Evolutionary conservation across 2,797 vertebrate species (phyloP), one percentile per base, ranked within the genome.

Genomic region (Ptychobarbus kaznakovi): DNA sequence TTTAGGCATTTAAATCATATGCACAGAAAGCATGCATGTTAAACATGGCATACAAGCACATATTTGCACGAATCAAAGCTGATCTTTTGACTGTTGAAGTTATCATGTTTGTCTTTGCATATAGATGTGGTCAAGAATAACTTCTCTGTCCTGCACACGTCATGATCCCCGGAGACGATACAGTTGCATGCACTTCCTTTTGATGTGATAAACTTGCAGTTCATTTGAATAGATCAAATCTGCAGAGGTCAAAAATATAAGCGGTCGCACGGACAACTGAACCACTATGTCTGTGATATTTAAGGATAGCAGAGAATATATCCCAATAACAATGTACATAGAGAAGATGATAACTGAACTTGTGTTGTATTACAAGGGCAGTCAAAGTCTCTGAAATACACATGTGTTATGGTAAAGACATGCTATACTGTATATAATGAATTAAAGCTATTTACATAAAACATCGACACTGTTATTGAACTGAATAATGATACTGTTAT

Each of bases 141-240:
- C 32, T 35, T 11, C 42, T 65, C 56, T 75, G 28, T 82, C 69
- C 56, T 46, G 70, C 20, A 25, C 81, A 16, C 81, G 28, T 75
- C 70, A 83, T 1, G 28, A 13, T 35, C 56, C 58, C 56, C 44
- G 70, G 58, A 83, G 81, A 83, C 42, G 56, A 83, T 75, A 83
- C 81, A 83, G 81, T 74, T 90, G 87, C 86, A 88, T 89, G 79
- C 65, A 25, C 68, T 74, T 89, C 87, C 80, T 81, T 82, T 88
- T 89, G 85, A 89, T 85, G 80, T 86, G 89, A 89, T 88, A 89
- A 89, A 89, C 87, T 86, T 82, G 81, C 82, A 73, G 85, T 51
- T 85, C 61, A 53, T 88, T 89, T 89, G 87, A 86, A 81, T 85
- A 85, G 87, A 84, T 88, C n/a, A 73, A 70, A 84, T 77, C 70